Evolutionary conservation across 2,888 invertebrate species (phyloP).

Genomic region (Nomada ruficornis): DNA sequence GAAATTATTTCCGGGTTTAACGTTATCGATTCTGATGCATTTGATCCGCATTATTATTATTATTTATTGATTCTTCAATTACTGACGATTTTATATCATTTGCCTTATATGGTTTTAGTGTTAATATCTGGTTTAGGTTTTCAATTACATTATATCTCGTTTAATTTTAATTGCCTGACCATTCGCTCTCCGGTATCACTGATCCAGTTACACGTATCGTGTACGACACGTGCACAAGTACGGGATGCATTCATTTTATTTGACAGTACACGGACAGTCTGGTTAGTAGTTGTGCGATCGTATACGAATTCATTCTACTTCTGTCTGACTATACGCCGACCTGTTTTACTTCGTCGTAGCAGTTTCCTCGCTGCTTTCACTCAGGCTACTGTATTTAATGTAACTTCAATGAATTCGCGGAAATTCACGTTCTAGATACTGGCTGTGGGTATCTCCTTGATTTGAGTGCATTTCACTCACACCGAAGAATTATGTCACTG

Average conservation of each 20-base stretch:
- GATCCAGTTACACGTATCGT: background rate
- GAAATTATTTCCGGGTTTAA: too few relatives aligned
- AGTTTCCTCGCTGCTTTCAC: background rate
- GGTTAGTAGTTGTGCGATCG: background rate
- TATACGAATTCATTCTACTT: constrained; percentile 8
- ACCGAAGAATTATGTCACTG: constrained; percentile 1
- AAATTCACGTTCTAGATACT: background rate
- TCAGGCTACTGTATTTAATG: constrained; percentile 4
- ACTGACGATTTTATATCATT: too few relatives aligned
- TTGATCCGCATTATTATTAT: too few relatives aligned
- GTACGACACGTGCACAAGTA: background rate
- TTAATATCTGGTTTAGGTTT: too few relatives aligned
- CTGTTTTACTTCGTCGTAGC: constrained; percentile 3
- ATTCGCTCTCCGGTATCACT: background rate
- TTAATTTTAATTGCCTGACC: constrained; percentile 8
- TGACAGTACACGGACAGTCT: background rate
- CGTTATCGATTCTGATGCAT: too few relatives aligned
- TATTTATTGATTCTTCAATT: too few relatives aligned
- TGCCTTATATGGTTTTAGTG: too few relatives aligned
- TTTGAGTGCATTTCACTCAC: constrained; percentile 19
- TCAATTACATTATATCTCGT: too few relatives aligned
- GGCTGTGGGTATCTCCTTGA: background rate
- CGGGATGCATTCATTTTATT: background rate
- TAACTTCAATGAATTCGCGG: constrained; percentile 13
- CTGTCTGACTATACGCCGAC: background rate